phyloP scores from a whole-genome alignment of 2,888 invertebrate species.

The Diaprepes abbreviatus region DNA sequence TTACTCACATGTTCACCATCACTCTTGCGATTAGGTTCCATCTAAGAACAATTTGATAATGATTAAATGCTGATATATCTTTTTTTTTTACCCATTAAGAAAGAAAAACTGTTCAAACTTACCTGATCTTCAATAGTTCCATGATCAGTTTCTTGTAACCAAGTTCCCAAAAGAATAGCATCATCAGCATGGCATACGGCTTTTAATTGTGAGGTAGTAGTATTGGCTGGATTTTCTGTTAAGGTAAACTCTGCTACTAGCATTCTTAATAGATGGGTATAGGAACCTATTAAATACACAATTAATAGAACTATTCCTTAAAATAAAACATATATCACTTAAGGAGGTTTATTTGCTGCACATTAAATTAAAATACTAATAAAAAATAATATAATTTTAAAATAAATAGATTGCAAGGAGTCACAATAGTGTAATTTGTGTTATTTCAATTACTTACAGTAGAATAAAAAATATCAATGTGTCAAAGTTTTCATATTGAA shows the following conservation, averaged over 20 bases:
- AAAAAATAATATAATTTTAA: too few species aligned
- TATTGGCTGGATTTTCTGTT: conserved; percentile 93
- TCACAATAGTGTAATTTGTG: too few species aligned
- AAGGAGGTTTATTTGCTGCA: too few species aligned
- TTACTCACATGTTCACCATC: conserved; percentile 86
- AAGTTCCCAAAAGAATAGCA: conserved; percentile 92
- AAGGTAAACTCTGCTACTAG: conserved; percentile 95
- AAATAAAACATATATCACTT: too few species aligned
- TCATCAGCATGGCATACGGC: conserved; percentile 90
- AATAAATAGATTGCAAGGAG: too few species aligned
- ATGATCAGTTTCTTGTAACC: conserved; percentile 97
- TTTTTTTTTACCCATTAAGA: too few species aligned
- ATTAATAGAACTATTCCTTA: too few species aligned
- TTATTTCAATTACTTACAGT: too few species aligned
- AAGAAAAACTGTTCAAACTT: conserved; percentile 50
- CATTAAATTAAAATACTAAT: too few species aligned
- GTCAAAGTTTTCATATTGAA: too few species aligned
- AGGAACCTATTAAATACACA: conserved; percentile 71
- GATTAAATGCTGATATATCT: conserved; percentile 17
- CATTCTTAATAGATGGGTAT: conserved; percentile 90
- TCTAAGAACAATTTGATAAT: conserved; percentile 70
- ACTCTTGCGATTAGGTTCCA: conserved; percentile 87
- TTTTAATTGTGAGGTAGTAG: conserved; percentile 86
- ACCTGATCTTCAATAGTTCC: conserved; percentile 98
- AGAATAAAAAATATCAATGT: too few species aligned